Base-by-base conservation (phyloP, 2,113 vertebrate species). In the Cricetomys ansorgei region DNA sequence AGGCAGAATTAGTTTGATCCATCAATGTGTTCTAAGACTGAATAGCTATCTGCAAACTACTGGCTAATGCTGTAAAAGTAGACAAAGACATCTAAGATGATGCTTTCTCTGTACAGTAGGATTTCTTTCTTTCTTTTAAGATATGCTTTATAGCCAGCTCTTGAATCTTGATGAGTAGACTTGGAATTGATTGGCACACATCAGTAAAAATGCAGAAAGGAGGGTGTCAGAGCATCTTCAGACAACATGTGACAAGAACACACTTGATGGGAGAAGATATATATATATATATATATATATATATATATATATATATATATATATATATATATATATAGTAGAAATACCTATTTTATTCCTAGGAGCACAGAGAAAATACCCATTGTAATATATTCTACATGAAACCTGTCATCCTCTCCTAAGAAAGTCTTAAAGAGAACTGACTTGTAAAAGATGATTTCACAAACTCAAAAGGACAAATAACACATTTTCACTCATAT, bases 231-330 rank as follows among this genome's bases (percentile, higher is more conserved):
- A 43, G 62, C 75, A 59, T 96, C 79, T 97, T 96, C 94, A 96
- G 96, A 97, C 97, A 98, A 21, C 43, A 98, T 94, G 97, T 94
- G 97, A 95, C 27, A 96, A 98, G 96, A 93, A 96, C 95, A 98
- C 76, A 97, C 95, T 96, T 98, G 97, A 97, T 98, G 97, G 98
- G 94, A 98, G 96, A 98, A 98, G 96, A 97, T 98, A 97, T 95
- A 90, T 98, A 91, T 89, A 96, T 93, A 98, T 45, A 95, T 64
- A 97, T 89, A 40, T 40, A 10, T 72, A 40, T 40, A 23, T 40
- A 72, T 6, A 59, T 59, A 59, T 19, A 57, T 72, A 10, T n/a
- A n/a, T 21, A n/a, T n/a, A 70, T n/a, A 95, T 96, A n/a, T n/a
- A n/a, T n/a, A n/a, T n/a, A n/a, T n/a, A n/a, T n/a, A 84, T 92